A percentile compares a stretch with the other conserved stretches of the same genome.
phyloP scores from a whole-genome alignment of 2,113 vertebrate genomes.

The Tinamus guttatus region DNA sequence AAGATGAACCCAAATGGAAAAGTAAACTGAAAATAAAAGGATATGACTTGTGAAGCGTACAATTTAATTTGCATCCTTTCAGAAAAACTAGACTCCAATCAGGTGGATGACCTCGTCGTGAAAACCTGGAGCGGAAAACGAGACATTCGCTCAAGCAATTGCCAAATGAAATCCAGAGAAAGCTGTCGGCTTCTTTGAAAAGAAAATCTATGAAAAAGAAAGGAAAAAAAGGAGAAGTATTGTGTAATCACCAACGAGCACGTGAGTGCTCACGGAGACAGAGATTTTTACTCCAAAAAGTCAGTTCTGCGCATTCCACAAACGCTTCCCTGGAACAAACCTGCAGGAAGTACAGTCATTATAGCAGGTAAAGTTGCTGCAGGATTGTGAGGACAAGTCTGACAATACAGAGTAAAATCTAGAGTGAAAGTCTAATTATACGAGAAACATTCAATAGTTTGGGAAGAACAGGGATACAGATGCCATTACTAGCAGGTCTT shows the following conservation, averaged over 20 bases:
- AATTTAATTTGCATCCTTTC: constrained; percentile 83
- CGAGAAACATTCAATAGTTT: not conserved
- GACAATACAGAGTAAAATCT: not conserved
- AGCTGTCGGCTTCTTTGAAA: constrained; percentile 22
- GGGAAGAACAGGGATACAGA: not conserved
- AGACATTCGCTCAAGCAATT: not conserved
- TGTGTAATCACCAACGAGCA: not conserved
- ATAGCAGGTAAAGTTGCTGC: too few species aligned
- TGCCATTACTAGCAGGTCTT: not conserved
- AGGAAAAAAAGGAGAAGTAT: not conserved
- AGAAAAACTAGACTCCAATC: constrained; percentile 81
- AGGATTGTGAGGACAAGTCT: not conserved
- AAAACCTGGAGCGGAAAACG: not conserved
- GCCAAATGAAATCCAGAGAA: not conserved
- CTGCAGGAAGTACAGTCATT: not conserved
- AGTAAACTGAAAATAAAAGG: constrained; percentile 50
- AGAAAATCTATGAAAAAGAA: not conserved
- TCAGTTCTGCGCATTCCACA: not conserved
- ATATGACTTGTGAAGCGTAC: constrained; percentile 74
- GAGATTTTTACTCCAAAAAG: not conserved
- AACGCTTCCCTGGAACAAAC: not conserved
- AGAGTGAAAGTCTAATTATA: not conserved
- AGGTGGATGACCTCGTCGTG: constrained; percentile 20
- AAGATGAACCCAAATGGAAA: constrained; percentile 22
- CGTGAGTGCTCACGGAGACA: not conserved